Conservation (phyloP, 2,888 invertebrate genomes). For the Amblyjoppa proteus region DNA sequence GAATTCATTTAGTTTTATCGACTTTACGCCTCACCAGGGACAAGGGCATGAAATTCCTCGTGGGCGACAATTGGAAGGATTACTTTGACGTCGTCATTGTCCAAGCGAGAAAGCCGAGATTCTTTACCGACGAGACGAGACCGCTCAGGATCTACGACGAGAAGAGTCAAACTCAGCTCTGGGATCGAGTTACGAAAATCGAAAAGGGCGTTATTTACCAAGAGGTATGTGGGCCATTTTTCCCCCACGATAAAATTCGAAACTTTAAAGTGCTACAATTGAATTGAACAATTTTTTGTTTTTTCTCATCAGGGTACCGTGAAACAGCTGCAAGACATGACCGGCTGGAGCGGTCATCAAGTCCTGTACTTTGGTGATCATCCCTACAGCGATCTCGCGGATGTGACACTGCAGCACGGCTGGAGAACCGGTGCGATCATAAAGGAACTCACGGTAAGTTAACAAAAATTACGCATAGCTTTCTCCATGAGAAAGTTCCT, state of each 20-base stretch:
- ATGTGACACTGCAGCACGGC: conserved; percentile 97
- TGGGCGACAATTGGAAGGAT: conserved; percentile 95
- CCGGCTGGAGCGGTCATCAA: conserved; percentile 96
- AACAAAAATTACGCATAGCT: neutral
- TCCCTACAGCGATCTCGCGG: conserved; percentile 98
- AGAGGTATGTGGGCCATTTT: conserved; percentile 88
- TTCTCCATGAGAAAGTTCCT: too few species aligned
- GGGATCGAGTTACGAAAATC: conserved; percentile 95
- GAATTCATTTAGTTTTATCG: neutral
- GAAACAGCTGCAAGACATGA: conserved; percentile 95
- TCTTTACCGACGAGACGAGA: conserved; percentile 96
- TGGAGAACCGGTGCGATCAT: conserved; percentile 99
- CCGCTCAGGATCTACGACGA: conserved; percentile 96
- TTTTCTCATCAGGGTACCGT: conserved; percentile 92
- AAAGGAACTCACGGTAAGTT: conserved; percentile 93
- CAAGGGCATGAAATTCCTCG: conserved; percentile 95
- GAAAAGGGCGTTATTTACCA: conserved; percentile 96
- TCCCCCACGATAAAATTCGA: neutral
- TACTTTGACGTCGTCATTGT: conserved; percentile 98
- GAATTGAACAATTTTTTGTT: neutral
- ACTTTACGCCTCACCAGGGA: conserved; percentile 87
- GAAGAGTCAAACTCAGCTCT: conserved; percentile 92
- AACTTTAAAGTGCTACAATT: neutral
- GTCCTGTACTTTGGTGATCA: conserved; percentile 99
- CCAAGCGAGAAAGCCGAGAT: conserved; percentile 97